These are phyloP conservation scores for Mesocentrotus franciscanus DNA, from an alignment of 53 echinoderm and acorn worm species.

Conservation along the genomic window DNA sequence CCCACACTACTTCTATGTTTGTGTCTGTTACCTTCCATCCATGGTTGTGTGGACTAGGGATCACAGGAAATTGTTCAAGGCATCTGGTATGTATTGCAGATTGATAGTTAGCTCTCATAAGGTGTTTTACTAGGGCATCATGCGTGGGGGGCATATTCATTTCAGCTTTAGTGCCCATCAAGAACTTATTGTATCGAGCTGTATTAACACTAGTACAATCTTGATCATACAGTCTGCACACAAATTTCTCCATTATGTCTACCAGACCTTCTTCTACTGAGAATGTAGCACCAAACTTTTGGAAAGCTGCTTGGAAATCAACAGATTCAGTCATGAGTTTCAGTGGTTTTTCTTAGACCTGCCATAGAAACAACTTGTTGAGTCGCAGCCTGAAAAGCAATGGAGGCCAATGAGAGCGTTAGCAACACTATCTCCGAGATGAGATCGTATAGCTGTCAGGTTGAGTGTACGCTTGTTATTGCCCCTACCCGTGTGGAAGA, in stretches of 20 bases:
- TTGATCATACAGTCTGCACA: conserved; percentile 62
- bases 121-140: conserved; percentile 67
- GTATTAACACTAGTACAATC: conserved; percentile 62
- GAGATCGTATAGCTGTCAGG: conserved; percentile 54
- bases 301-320: conserved; percentile 15
- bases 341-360: conserved; percentile 43
- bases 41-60: conserved; percentile 67
- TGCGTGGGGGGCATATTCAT: conserved; percentile 69
- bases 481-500: conserved; percentile 37
- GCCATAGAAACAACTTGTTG: conserved; percentile 45
- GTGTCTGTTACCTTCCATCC: conserved; percentile 61
- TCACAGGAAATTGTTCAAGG: conserved; percentile 39
- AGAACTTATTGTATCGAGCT: conserved; percentile 54
- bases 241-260: conserved; percentile 51
- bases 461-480: conserved; percentile 60
- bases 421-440: conserved; percentile 46
- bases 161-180: conserved; percentile 61
- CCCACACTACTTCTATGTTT: conserved; percentile 53
- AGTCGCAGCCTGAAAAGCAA: conserved; percentile 18
- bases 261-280: neutral
- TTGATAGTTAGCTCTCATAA: conserved; percentile 74
- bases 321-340: neutral
- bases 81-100: conserved; percentile 69
- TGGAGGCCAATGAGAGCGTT: conserved; percentile 61
- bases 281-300: conserved; percentile 37